These are phyloP conservation scores for Nyctibius grandis DNA, from an alignment of 2,797 vertebrate genomes.

Conservation along the genomic window DNA sequence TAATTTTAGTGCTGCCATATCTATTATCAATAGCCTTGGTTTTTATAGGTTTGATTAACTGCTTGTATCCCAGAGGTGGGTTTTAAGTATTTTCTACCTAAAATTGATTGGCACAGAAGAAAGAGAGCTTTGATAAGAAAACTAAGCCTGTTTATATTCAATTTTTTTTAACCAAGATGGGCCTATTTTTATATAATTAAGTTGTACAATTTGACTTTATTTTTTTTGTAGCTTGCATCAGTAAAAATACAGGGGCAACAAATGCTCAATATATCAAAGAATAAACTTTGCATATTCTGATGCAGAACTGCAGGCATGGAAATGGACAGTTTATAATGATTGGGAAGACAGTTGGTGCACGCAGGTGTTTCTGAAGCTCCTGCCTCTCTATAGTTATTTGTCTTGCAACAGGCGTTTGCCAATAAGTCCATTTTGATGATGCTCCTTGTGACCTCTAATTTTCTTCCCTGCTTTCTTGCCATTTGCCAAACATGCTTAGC, in stretches of 20 bases:
- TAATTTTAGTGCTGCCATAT: not conserved
- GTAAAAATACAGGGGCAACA: not conserved
- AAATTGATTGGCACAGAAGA: not conserved
- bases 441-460: not conserved
- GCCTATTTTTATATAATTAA: not conserved
- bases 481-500: not conserved
- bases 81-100: not conserved
- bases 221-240: not conserved
- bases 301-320: not conserved
- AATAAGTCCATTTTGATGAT: not conserved
- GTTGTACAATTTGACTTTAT: not conserved
- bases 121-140: not conserved
- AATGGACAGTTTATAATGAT: not conserved
- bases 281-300: not conserved
- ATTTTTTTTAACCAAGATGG: not conserved
- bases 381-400: not conserved
- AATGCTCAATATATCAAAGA: not conserved
- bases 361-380: not conserved
- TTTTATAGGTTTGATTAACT: not conserved
- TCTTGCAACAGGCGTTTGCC: constrained; percentile 10
- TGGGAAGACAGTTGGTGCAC: not conserved
- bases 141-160: not conserved
- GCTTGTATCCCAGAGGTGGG: not conserved
- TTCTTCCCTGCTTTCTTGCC: not conserved
- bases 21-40: not conserved